These are phyloP conservation scores for Pangasianodon hypophthalmus DNA, from an alignment of 2,113 vertebrate species.

Conservation along the genomic window DNA sequence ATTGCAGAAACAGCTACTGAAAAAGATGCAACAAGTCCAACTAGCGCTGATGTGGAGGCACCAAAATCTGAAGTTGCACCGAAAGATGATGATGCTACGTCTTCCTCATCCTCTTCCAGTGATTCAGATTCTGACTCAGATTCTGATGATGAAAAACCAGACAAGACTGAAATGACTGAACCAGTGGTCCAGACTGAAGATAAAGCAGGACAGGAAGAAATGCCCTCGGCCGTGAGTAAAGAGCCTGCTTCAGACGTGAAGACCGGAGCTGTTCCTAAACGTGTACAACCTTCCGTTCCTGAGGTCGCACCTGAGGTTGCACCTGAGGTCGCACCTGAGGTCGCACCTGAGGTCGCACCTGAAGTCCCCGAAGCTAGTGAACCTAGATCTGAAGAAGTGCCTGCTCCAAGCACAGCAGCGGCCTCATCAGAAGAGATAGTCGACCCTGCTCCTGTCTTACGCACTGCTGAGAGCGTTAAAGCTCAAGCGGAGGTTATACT, in stretches of 20 bases:
- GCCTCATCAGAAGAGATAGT: constrained; percentile 41
- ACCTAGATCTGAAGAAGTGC: constrained; percentile 8
- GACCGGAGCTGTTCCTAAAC: constrained; percentile 8
- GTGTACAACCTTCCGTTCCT: background rate
- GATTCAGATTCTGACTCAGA: constrained; percentile 65
- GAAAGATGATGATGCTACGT: constrained; percentile 23
- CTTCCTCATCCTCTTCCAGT: constrained; percentile 61
- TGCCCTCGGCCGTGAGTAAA: background rate
- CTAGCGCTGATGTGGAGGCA: constrained; percentile 6
- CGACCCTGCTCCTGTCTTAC: constrained; percentile 51
- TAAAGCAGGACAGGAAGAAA: constrained; percentile 19
- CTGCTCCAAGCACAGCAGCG: background rate
- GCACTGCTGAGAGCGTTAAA: constrained; percentile 1
- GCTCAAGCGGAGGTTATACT: background rate
- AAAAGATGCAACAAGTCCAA: background rate
- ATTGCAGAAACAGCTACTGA: background rate
- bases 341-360: background rate
- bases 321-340: background rate
- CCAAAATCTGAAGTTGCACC: background rate
- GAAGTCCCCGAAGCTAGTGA: constrained; percentile 21
- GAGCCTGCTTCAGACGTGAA: background rate
- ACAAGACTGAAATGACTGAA: constrained; percentile 37
- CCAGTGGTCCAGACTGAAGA: constrained; percentile 14
- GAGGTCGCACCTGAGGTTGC: background rate
- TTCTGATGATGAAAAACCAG: constrained; percentile 61